Evolutionary conservation across 2,113 vertebrate species (phyloP), one percentile per base, ranked within the genome.

Genomic region (Psilopogon haemacephalus): DNA sequence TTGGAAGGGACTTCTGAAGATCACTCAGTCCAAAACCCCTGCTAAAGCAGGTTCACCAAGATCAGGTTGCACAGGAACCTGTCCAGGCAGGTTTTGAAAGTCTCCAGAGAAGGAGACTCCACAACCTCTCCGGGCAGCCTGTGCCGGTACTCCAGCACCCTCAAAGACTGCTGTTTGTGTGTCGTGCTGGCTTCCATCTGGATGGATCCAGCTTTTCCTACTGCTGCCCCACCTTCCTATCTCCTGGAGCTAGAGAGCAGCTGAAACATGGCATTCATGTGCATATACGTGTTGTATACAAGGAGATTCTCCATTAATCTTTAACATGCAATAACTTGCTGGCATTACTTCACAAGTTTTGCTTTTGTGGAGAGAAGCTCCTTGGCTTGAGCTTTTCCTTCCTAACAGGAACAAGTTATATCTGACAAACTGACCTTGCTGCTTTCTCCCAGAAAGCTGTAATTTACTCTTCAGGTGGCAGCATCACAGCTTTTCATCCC

Each of bases 311-410:
- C 64, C 37, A 10, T 81, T 96, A 62, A 90, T 86, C 67, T 74
- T 71, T 59, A 42, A 56, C 26, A 16, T 2, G 4, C 50, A 93
- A 79, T 54, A 59, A 35, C 68, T 92, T 35, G 30, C 79, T 96
- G 91, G 55, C 60, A 70, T 50, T 86, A 50, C 92, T 94, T 94
- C 81, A 93, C 79, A 94, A 80, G 95, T 93, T 95, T 93, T 84
- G 42, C 79, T 68, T 95, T 79, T 83, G 78, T 89, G 65, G 55
- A 74, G 86, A 70, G 83, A 56, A 91, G 67, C 60, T 76, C 35
- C 91, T 90, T 90, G 94, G 68, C 64, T 79, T 87, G 84, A 87
- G 68, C 80, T 87, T 78, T 86, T 86, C 59, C 54, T 86, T 83
- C 84, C n/a, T 52, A 33, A 33, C 13, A 95, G 88, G 88, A 92